phyloP scores from a whole-genome alignment of 2,797 vertebrate genomes.

The Sciurus vulgaris region DNA sequence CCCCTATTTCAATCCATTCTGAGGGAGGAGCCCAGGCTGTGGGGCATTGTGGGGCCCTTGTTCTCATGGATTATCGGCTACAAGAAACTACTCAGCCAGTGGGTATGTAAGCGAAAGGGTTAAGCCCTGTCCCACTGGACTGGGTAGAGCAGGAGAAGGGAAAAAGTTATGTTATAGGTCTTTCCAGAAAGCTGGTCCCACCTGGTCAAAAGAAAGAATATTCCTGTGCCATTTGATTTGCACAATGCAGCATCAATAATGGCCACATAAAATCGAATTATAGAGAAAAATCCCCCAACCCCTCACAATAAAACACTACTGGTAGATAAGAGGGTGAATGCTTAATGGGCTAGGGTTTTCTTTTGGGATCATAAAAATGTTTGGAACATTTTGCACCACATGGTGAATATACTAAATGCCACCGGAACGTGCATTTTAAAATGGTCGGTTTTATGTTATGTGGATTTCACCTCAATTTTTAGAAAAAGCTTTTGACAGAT shows the following conservation, averaged over 20 bases:
- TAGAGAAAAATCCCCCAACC: background rate
- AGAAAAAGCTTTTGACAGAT: background rate
- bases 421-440: background rate
- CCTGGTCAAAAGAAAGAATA: background rate
- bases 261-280: background rate
- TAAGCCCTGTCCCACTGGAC: background rate
- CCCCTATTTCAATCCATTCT: background rate
- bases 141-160: background rate
- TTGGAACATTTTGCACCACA: background rate
- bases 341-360: background rate
- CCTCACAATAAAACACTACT: background rate
- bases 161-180: background rate
- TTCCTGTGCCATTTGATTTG: background rate
- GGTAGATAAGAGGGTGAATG: background rate
- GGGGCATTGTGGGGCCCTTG: background rate
- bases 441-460: background rate
- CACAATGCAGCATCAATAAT: background rate
- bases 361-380: background rate
- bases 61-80: background rate
- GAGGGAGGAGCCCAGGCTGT: background rate
- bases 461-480: background rate
- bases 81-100: background rate
- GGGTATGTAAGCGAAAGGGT: background rate
- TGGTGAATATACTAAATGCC: background rate
- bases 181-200: slow-evolving; percentile 4